Evolutionary conservation across 2,113 vertebrate species (phyloP), one percentile per base, ranked within the genome.

Genomic region (Sinosuthora webbiana): DNA sequence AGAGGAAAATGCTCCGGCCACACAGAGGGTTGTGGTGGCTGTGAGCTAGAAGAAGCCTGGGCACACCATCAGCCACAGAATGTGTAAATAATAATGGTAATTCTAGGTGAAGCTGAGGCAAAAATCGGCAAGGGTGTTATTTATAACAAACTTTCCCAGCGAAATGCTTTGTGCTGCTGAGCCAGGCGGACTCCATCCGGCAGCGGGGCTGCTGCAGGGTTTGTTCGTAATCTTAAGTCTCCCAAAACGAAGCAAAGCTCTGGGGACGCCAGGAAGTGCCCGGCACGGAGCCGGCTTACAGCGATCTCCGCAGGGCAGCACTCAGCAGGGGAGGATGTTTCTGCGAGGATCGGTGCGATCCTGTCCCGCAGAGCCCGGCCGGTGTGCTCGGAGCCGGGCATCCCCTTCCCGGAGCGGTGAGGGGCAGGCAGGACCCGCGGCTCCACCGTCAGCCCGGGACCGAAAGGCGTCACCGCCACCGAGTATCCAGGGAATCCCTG

Each of bases 201-300:
- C 81, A 74, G 70, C 10, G 5, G 5, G 15, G 45, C 59, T 65
- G 73, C 78, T 25, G 35, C 69, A 5, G 50, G 8, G 10, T 3
- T 35, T 13, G 3, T 11, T 37, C 23, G 70, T 30, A 1, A 6
- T 6, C 8, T 7, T 3, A 0, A 19, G 33, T 1, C 47, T 41
- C 33, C 15, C 56, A 10, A n/a, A 23, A 8, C 1, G 19, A 19
- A 67, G 70, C 44, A 8, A 7, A 68, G 2, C 30, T 0, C 1
- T 20, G 71, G 22, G 27, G 31, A 4, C 15, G 31, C 24, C 30
- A 0, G 50, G 67, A 44, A 12, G 21, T 13, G 30, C 21, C 41
- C 6, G 45, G 64, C 10, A 1, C 2, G 4, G 6, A 33, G 75
- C 30, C 45, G 44, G 13, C 21, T 49, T 0, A 1, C 23, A 23